Conservation (phyloP, 2,888 invertebrate species). For the Tetramorium bicarinatum region DNA sequence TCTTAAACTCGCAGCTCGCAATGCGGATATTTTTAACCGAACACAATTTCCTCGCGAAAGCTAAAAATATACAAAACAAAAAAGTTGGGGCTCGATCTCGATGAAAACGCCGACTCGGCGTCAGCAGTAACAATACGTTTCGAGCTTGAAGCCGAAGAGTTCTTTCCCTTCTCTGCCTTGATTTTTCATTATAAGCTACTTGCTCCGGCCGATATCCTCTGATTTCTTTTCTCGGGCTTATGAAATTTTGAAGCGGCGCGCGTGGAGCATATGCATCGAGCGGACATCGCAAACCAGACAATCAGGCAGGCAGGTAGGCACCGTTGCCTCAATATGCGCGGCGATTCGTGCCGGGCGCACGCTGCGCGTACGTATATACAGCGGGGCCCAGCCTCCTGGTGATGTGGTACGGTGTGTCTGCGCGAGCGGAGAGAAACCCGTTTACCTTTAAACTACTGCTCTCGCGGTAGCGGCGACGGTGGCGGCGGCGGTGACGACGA, state of each 20-base stretch:
- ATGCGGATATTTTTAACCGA: background rate
- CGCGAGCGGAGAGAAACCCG: conserved; percentile 80
- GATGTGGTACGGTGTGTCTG: conserved; percentile 69
- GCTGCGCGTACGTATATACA: conserved; percentile 29
- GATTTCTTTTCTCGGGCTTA: conserved; percentile 19
- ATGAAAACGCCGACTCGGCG: background rate
- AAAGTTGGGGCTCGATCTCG: background rate
- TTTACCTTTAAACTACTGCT: conserved; percentile 83
- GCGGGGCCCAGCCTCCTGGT: conserved; percentile 65
- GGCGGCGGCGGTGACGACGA: background rate
- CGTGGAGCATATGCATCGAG: background rate
- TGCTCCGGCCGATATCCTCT: conserved; percentile 8
- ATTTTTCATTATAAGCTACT: background rate
- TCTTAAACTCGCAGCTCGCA: background rate
- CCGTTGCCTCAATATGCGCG: conserved; percentile 40
- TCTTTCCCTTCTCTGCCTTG: background rate
- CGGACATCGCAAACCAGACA: background rate
- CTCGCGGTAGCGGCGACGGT: conserved; percentile 57
- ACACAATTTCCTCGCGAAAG: background rate
- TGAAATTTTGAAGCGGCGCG: conserved; percentile 36
- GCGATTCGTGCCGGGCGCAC: conserved; percentile 30
- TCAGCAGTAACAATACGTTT: background rate
- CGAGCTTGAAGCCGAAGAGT: background rate
- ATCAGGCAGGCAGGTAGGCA: background rate
- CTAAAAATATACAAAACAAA: conserved; percentile 10